Conservation (phyloP, 2,888 invertebrate genomes). For the Apamea monoglypha region DNA sequence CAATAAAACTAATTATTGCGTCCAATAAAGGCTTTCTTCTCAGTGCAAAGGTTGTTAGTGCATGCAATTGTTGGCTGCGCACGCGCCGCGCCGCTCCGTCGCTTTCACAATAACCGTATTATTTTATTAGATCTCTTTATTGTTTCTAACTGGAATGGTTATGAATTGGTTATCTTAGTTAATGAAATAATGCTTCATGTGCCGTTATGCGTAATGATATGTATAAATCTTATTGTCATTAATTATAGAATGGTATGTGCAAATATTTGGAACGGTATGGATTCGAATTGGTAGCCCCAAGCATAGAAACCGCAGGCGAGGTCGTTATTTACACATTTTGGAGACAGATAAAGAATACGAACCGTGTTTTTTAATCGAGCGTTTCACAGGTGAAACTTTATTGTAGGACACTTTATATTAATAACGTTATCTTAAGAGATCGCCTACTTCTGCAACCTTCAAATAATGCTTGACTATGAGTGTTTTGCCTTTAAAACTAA, state of each 20-base stretch:
- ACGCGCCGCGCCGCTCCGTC: constrained; percentile 59
- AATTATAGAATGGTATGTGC: constrained; percentile 7
- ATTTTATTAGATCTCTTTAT: constrained; percentile 64
- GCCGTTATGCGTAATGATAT: constrained; percentile 17
- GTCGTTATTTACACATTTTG: constrained; percentile 4
- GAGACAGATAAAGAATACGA: neutral
- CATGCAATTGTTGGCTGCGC: constrained; percentile 62
- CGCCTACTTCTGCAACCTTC: neutral
- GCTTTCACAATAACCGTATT: constrained; percentile 58
- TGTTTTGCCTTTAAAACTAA: neutral
- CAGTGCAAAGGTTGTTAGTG: constrained; percentile 67
- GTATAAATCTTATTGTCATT: constrained; percentile 24
- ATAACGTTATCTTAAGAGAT: neutral
- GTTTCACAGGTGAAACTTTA: neutral
- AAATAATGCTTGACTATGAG: no score
- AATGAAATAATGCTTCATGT: constrained; percentile 25
- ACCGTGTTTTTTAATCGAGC: neutral
- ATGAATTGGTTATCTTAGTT: constrained; percentile 47
- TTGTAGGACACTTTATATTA: no score
- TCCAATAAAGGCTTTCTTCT: constrained; percentile 59
- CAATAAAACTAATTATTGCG: constrained; percentile 61
- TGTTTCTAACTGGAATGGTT: constrained; percentile 47
- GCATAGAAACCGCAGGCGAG: neutral
- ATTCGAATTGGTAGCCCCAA: constrained; percentile 28
- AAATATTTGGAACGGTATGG: constrained; percentile 10